Base-by-base conservation (phyloP, 1,140 invertebrate species). In the Pectinophora gossypiella region DNA sequence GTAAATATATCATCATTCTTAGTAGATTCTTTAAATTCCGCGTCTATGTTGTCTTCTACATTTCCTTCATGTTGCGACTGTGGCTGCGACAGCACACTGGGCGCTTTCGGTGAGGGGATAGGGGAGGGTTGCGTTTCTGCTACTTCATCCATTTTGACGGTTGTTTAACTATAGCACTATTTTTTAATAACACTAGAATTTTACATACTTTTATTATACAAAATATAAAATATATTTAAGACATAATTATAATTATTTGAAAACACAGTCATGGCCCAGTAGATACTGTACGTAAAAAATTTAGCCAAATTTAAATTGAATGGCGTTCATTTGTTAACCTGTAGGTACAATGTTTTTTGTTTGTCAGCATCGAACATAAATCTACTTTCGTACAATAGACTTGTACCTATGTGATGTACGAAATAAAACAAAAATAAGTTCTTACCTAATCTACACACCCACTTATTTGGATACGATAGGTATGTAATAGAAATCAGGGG, bases 191-290 rank as follows among this genome's bases (percentile, higher is more conserved):
- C 36, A 40, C 36, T n/a, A 40, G 15, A 40, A 54, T 20, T 16
- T 42, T 58, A 40, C 49, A 38, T 51, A 59, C 44, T 50, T 51
- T 55, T 42, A 51, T 21, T 6, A 27, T 27, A 27, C 23, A 35
- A 51, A 59, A 35, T 45, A 53, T 22, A 20, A 47, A 46, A 64
- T 36, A 59, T 55, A 59, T 56, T 56, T 59, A 13, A 18, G n/a
- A 23, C 9, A 16, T 36, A 36, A 3, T 43, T 46, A 53, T 48
- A 57, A 56, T 60, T 54, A 51, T 54, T n/a, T n/a, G n/a, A n/a
- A 40, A 42, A 44, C 57, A 51, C 46, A 27, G 52, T 32, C 68
- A 68, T 58, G 59, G 45, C 62, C 69, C 47, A 55, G 42, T 70
- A 53, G 69, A 75, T 70, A 61, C 36, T n/a, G n/a, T n/a, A n/a